A percentile compares a stretch with the other conserved stretches of the same genome.
Evolutionary conservation across 2,888 invertebrate genomes (phyloP).

Genomic region (Charanyca ferruginea): DNA sequence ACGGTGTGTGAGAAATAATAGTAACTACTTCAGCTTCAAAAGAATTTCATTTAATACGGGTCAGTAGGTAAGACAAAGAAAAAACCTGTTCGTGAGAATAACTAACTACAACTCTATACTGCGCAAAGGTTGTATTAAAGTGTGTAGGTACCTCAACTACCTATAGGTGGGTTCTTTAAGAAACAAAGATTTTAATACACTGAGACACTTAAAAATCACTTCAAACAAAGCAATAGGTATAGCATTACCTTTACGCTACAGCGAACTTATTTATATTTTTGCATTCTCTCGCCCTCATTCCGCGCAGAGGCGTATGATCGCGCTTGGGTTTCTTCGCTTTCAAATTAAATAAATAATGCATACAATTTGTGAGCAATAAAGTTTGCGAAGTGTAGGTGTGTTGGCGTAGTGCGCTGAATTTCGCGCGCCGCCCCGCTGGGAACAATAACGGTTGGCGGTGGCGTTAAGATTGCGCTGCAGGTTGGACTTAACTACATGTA

Average conservation of each 20-base stretch:
- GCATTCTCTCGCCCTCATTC: conserved; percentile 66
- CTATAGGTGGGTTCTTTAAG: not conserved
- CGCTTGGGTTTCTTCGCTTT: conserved; percentile 88
- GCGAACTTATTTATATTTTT: conserved; percentile 66
- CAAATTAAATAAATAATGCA: conserved; percentile 91
- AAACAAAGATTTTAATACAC: not conserved
- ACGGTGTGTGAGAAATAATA: too few relatives aligned
- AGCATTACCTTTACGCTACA: conserved; percentile 47
- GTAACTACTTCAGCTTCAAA: too few relatives aligned
- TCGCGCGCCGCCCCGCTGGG: conserved; percentile 83
- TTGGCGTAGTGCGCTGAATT: conserved; percentile 81
- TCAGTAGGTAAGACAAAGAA: not conserved
- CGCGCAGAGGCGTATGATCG: conserved; percentile 79
- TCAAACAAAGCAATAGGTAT: conserved; percentile 42
- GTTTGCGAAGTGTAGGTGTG: conserved; percentile 84
- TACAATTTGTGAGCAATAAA: conserved; percentile 90
- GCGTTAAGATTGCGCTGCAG: conserved; percentile 74
- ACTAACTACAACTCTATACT: not conserved
- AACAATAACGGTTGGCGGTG: conserved; percentile 83
- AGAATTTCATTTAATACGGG: too few relatives aligned
- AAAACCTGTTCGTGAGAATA: too few relatives aligned
- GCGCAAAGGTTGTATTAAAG: not conserved
- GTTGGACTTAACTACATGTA: not conserved
- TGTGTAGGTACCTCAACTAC: not conserved
- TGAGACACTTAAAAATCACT: conserved; percentile 35